phyloP scores from a whole-genome alignment of 2,113 vertebrate genomes.

The Chaetura pelagica region DNA sequence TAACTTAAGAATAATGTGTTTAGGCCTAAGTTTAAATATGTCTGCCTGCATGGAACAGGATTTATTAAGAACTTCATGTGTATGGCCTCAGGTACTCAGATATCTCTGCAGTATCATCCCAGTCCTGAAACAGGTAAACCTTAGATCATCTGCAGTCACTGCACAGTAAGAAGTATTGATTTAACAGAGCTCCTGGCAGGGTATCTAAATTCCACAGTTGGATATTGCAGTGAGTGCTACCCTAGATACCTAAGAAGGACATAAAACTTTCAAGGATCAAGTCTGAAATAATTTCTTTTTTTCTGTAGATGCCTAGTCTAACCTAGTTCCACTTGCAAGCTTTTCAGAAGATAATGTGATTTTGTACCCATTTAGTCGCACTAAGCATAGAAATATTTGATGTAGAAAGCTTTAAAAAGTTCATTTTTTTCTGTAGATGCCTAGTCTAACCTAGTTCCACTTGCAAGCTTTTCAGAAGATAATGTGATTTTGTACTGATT shows the following conservation, averaged over 20 bases:
- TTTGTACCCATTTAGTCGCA: background rate
- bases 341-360: background rate
- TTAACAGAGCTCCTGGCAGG: background rate
- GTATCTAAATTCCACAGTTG: background rate
- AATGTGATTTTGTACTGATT: background rate
- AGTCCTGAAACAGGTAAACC: background rate
- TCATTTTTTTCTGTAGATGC: background rate
- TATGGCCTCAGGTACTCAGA: background rate
- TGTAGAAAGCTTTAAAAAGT: background rate
- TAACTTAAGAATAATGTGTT: background rate
- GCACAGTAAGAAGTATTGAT: background rate
- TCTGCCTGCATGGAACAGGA: background rate
- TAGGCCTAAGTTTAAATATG: background rate
- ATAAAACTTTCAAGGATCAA: background rate
- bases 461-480: background rate
- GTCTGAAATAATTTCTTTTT: background rate
- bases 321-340: background rate
- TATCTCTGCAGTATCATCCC: background rate
- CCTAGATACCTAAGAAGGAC: background rate
- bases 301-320: background rate
- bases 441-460: background rate
- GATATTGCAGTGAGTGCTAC: background rate
- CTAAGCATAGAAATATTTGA: background rate
- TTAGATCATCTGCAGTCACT: background rate
- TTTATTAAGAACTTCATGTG: background rate